Evolutionary conservation across 2,888 invertebrate genomes (phyloP).

Genomic region (Erebia palarica): DNA sequence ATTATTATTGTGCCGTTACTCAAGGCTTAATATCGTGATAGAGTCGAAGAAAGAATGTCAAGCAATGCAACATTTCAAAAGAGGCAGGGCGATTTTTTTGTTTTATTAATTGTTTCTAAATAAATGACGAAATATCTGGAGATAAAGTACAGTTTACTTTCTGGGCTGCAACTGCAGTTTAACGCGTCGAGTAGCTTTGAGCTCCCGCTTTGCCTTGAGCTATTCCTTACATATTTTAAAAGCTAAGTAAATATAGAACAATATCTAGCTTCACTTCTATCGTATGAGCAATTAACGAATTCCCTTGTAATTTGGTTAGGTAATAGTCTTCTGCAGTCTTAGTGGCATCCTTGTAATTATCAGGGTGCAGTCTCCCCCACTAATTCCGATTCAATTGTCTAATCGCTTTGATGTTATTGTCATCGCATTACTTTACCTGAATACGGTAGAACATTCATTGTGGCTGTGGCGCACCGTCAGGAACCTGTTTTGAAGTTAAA

Average conservation of each 20-base stretch:
- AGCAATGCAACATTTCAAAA: not conserved
- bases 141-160: no score
- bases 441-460: conserved; percentile 60
- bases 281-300: conserved; percentile 6
- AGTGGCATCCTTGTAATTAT: conserved; percentile 32
- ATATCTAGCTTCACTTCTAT: not conserved
- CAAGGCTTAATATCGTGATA: no score
- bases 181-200: no score
- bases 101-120: no score
- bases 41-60: no score
- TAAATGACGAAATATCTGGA: no score
- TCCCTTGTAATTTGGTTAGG: conserved; percentile 17
- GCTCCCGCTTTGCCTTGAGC: no score
- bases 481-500: conserved; percentile 79
- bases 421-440: conserved; percentile 53
- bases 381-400: conserved; percentile 39
- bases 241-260: no score
- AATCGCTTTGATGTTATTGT: conserved; percentile 55
- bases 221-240: no score
- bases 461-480: conserved; percentile 62
- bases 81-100: no score
- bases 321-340: conserved; percentile 15
- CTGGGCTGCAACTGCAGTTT: no score
- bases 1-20: not conserved
- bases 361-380: conserved; percentile 24